These are phyloP conservation scores for Drosophila tristis DNA, from an alignment of 1,140 invertebrate species.

Conservation along the genomic window DNA sequence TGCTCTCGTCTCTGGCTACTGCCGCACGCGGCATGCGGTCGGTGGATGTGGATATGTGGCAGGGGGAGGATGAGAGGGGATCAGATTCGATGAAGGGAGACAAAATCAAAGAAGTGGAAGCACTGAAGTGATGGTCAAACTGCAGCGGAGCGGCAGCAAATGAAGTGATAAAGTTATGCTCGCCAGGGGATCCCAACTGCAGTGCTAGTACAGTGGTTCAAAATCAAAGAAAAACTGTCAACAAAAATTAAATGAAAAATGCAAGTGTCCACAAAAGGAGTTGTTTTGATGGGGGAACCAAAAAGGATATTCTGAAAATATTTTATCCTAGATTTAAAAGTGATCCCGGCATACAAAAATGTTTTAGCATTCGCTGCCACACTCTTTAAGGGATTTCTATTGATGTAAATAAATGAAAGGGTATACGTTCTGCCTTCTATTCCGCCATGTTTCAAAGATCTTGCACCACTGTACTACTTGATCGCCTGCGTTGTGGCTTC, in stretches of 20 bases:
- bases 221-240: background rate
- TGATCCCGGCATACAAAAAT: no score
- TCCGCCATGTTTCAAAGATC: background rate
- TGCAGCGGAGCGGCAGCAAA: conserved; percentile 66
- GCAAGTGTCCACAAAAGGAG: no score
- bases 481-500: conserved; percentile 32
- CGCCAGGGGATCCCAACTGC: conserved; percentile 57
- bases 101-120: conserved; percentile 65
- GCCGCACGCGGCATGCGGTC: conserved; percentile 78
- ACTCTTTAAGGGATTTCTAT: no score
- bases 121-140: conserved; percentile 75
- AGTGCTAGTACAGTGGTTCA: conserved; percentile 22
- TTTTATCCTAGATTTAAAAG: background rate
- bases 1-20: conserved; percentile 59
- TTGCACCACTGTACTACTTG: conserved; percentile 24
- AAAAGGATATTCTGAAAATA: background rate
- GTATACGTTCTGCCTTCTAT: background rate
- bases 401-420: no score
- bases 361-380: no score
- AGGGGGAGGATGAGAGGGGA: background rate
- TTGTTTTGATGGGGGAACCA: no score
- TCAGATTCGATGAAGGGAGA: conserved; percentile 20
- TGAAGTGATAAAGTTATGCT: conserved; percentile 82
- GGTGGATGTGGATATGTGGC: conserved; percentile 6
- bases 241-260: background rate